Conservation (phyloP, 2,113 vertebrate genomes). For the Cyanoliseus patagonus region DNA sequence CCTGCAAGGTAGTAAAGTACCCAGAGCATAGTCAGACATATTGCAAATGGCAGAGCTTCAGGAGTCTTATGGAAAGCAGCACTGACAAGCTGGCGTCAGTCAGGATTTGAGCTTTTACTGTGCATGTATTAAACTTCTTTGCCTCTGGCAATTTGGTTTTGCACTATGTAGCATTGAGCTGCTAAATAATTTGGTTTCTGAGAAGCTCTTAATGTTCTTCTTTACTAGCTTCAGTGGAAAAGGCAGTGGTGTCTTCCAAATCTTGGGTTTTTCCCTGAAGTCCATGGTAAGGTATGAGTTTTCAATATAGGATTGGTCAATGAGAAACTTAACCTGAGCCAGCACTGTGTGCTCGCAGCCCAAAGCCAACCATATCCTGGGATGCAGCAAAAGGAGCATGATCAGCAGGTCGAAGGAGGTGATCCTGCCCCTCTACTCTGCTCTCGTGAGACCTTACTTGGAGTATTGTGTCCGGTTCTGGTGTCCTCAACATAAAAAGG, state of each 20-base stretch:
- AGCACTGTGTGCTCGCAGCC: too few species aligned
- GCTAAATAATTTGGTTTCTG: background rate
- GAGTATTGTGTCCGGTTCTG: too few species aligned
- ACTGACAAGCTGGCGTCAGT: background rate
- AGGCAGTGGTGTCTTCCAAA: background rate
- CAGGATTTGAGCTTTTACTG: background rate
- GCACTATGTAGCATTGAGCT: background rate
- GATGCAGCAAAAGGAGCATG: too few species aligned
- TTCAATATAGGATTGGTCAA: background rate
- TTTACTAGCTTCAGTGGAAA: background rate
- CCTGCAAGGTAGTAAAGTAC: background rate
- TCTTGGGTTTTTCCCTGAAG: background rate
- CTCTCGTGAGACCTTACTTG: too few species aligned
- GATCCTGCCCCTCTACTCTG: too few species aligned
- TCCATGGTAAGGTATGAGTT: background rate
- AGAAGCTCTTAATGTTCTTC: background rate
- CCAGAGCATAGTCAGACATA: background rate
- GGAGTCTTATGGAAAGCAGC: background rate
- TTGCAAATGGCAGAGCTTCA: background rate
- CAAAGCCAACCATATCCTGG: too few species aligned
- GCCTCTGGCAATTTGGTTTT: background rate
- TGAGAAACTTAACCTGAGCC: too few species aligned
- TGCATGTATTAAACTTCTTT: background rate
- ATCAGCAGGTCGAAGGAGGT: too few species aligned
- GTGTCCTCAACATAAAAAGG: too few species aligned